Evolutionary conservation across 2,888 invertebrate genomes (phyloP), one percentile per base, ranked within the genome.

Genomic region (Xylota sylvarum): DNA sequence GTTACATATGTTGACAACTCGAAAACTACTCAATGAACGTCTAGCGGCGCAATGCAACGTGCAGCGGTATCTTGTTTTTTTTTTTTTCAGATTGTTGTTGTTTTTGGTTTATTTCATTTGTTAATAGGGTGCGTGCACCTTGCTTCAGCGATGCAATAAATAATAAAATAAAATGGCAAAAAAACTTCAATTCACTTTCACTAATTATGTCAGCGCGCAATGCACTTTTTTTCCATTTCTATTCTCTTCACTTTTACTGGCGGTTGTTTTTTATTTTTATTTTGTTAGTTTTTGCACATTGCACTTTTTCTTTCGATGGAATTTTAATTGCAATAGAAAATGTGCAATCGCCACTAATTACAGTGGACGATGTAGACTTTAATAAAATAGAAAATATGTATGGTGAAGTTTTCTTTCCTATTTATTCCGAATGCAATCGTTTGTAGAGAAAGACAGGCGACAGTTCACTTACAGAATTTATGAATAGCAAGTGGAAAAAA

Each of bases 231-330:
- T 80, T 23, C 5, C 35, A n/a, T 62, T 64, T 50, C 52, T 52
- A 52, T 77, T 58, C 55, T 70, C 69, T 69, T 40, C 19, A 17
- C 35, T 72, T 73, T 37, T 60, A 50, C 52, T 62, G 30, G 17
- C 12, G 23, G 17, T 50, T 32, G 78, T 43, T 70, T 17, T 14
- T 56, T 50, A 30, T 52, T 78, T 58, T 70, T n/a, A n/a, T 64
- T 40, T 30, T 58, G 58, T 60, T 40, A 37, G n/a, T 35, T 55
- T 55, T 10, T 35, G 35, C 40, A 14, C 55, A 27, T 73, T 82
- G 67, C 82, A 86, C 77, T 86, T 86, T 86, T 86, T 73, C 86
- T 82, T 86, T 82, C 86, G 23, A 82, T 82, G 86, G 77, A 62
- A 86, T 86, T 82, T 73, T 72, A 86, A 82, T 73, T 69, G 56